Evolutionary conservation across 1,140 invertebrate species (phyloP).

Genomic region (Heliothis subflexa): DNA sequence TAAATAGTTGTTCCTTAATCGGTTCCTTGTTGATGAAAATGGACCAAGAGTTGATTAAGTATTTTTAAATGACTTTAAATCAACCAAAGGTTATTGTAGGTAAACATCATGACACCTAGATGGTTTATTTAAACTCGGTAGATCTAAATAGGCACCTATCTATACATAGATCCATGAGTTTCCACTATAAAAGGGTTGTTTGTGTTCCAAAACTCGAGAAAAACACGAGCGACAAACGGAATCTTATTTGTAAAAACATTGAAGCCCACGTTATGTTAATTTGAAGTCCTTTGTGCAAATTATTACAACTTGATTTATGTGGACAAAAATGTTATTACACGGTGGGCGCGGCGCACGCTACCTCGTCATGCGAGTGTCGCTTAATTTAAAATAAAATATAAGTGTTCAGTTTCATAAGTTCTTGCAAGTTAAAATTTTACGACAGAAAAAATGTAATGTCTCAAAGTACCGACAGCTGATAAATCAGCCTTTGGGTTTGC

Average conservation of each 20-base stretch:
- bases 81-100: too few species aligned
- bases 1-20: too few species aligned
- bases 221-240: conserved; percentile 16
- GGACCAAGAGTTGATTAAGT: too few species aligned
- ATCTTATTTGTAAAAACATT: conserved; percentile 42
- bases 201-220: neutral
- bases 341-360: conserved; percentile 65
- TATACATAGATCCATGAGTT: neutral
- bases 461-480: too few species aligned
- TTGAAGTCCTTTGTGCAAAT: conserved; percentile 63
- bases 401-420: conserved; percentile 7
- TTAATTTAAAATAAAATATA: conserved; percentile 45
- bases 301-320: conserved; percentile 69
- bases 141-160: neutral
- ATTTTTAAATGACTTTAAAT: too few species aligned
- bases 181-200: too few species aligned
- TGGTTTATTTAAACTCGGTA: too few species aligned
- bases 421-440: too few species aligned
- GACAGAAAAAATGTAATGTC: too few species aligned
- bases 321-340: conserved; percentile 61
- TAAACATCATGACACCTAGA: too few species aligned
- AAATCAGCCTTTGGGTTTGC: too few species aligned
- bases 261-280: conserved; percentile 56
- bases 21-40: too few species aligned
- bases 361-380: conserved; percentile 55